phyloP scores from a whole-genome alignment of 1,140 invertebrate species.

The Drosophila ananassae region DNA sequence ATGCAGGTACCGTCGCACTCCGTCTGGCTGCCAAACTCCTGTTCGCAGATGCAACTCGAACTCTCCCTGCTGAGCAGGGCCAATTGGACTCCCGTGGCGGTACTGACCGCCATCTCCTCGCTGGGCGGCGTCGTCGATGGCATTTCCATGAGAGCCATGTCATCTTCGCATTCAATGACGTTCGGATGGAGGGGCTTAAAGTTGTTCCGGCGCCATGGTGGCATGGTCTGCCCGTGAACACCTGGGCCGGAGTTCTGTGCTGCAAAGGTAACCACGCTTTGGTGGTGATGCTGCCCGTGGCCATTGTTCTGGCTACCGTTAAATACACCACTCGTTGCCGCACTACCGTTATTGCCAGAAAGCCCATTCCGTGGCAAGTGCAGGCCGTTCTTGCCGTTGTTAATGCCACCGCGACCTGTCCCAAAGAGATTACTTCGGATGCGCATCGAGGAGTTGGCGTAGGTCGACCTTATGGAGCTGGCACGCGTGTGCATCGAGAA shows the following conservation, averaged over 20 bases:
- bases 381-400: constrained; percentile 26
- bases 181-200: constrained; percentile 77
- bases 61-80: constrained; percentile 53
- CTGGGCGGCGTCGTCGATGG: constrained; percentile 62
- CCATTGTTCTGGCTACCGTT: constrained; percentile 43
- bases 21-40: constrained; percentile 72
- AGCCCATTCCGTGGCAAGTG: constrained; percentile 24
- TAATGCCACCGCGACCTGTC: constrained; percentile 12
- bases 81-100: constrained; percentile 43
- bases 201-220: constrained; percentile 74
- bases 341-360: constrained; percentile 2
- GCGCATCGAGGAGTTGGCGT: constrained; percentile 77
- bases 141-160: constrained; percentile 70
- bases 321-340: constrained; percentile 25
- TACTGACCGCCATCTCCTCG: constrained; percentile 46
- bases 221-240: constrained; percentile 25
- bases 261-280: constrained; percentile 69
- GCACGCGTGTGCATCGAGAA: constrained; percentile 81
- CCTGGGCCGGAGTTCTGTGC: constrained; percentile 11
- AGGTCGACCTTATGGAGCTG: constrained; percentile 77
- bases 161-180: constrained; percentile 74
- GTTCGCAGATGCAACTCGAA: constrained; percentile 72
- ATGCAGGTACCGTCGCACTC: constrained; percentile 76
- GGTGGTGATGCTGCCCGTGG: constrained; percentile 35
- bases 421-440: constrained; percentile 74